A percentile compares a stretch with the other conserved stretches of the same genome.
phyloP scores from a whole-genome alignment of 2,113 vertebrate genomes.

The Lota lota region DNA sequence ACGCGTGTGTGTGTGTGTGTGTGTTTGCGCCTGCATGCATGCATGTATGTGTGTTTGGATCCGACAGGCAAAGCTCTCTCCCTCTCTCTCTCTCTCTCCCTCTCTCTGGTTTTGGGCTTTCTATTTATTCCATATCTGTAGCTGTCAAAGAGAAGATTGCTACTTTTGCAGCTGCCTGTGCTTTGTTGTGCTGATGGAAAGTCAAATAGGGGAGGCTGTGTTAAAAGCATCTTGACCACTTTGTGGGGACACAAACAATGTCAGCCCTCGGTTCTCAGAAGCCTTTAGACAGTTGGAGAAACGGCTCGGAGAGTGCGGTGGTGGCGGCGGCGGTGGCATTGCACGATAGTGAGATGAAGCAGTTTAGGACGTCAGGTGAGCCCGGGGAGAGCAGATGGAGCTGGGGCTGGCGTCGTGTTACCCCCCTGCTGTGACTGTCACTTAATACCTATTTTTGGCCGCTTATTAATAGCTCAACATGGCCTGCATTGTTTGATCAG shows the following conservation, averaged over 20 bases:
- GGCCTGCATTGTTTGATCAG: constrained; percentile 31
- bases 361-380: constrained; percentile 36
- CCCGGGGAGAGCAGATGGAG: constrained; percentile 39
- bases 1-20: constrained; percentile 43
- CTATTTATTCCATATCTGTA: constrained; percentile 75
- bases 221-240: constrained; percentile 68
- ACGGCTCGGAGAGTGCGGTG: constrained; percentile 24
- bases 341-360: no score
- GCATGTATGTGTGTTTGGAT: constrained; percentile 61
- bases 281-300: constrained; percentile 36
- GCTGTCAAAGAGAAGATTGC: constrained; percentile 74
- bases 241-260: constrained; percentile 62
- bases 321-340: constrained; percentile 32
- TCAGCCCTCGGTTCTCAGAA: constrained; percentile 32
- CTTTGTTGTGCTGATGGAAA: constrained; percentile 68
- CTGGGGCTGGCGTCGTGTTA: constrained; percentile 21
- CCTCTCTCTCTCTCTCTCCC: constrained; percentile 44
- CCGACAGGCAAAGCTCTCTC: constrained; percentile 64
- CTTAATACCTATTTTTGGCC: constrained; percentile 47
- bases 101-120: constrained; percentile 23
- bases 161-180: constrained; percentile 64
- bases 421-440: constrained; percentile 38
- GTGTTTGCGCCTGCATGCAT: no score
- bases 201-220: constrained; percentile 61
- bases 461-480: constrained; percentile 48